Percentiles rank a stretch among this genome's conserved stretches.
Conservation (phyloP, 1,140 invertebrate species). For the Hypsibius dujardini region DNA sequence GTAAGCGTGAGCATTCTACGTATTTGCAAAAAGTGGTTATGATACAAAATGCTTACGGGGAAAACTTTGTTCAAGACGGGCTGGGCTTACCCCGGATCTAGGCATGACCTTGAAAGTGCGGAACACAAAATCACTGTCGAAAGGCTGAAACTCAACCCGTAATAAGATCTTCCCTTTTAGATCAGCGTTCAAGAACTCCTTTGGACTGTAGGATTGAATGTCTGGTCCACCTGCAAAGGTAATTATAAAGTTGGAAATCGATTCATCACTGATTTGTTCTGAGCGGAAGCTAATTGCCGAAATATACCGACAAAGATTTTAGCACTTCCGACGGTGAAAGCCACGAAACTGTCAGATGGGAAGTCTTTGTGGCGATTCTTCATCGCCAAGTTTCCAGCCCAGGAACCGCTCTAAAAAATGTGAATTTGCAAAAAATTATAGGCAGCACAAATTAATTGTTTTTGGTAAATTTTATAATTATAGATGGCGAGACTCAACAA, state of each 20-base stretch:
- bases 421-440: neutral
- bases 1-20: slow-evolving; percentile 54
- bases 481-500: neutral
- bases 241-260: neutral
- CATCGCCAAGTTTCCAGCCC: slow-evolving; percentile 59
- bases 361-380: slow-evolving; percentile 51
- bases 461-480: neutral
- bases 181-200: neutral
- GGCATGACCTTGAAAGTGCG: slow-evolving; percentile 25
- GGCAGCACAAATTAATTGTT: neutral
- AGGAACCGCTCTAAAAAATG: slow-evolving; percentile 35
- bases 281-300: neutral
- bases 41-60: neutral
- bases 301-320: neutral
- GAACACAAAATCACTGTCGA: neutral
- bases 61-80: neutral
- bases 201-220: neutral
- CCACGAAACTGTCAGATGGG: slow-evolving; percentile 42
- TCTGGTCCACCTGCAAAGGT: neutral
- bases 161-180: slow-evolving; percentile 5
- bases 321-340: neutral
- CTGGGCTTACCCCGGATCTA: slow-evolving; percentile 26
- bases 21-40: neutral
- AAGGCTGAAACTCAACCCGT: neutral
- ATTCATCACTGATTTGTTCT: neutral